phyloP scores from a whole-genome alignment of 2,888 invertebrate species.

The Dioctria linearis region DNA sequence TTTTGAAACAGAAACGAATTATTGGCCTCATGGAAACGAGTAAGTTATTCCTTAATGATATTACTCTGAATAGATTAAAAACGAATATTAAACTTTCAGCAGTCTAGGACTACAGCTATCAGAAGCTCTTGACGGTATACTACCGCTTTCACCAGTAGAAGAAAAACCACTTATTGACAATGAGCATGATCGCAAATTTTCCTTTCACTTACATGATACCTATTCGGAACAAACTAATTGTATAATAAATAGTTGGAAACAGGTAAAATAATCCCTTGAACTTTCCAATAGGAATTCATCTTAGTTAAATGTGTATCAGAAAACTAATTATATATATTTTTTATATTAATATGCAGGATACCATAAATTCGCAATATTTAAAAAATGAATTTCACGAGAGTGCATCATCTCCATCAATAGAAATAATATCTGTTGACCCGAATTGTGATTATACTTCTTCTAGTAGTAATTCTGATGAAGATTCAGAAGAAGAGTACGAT shows the following conservation, averaged over 20 bases:
- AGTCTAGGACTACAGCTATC: constrained; percentile 66
- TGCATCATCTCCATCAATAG: constrained; percentile 63
- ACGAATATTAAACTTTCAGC: constrained; percentile 53
- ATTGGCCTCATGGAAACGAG: constrained; percentile 68
- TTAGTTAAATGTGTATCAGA: too few relatives aligned
- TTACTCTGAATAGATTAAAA: not conserved
- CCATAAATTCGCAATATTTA: constrained; percentile 1
- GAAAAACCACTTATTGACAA: constrained; percentile 37
- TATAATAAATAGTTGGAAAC: constrained; percentile 12
- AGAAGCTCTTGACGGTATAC: constrained; percentile 69
- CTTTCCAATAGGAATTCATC: too few relatives aligned
- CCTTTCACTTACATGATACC: constrained; percentile 43
- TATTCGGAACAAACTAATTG: constrained; percentile 31
- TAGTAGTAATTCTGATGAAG: constrained; percentile 29
- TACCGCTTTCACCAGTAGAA: constrained; percentile 67
- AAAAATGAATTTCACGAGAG: constrained; percentile 41
- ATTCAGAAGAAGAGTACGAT: constrained; percentile 56
- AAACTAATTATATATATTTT: not conserved
- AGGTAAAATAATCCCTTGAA: constrained; percentile 1
- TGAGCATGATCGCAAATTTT: constrained; percentile 28
- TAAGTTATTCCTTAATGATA: constrained; percentile 60
- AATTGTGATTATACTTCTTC: constrained; percentile 62
- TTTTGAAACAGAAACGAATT: constrained; percentile 65
- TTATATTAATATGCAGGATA: not conserved
- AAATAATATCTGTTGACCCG: constrained; percentile 65